Evolutionary conservation across 2,797 vertebrate species (phyloP).

Genomic region (Heterohyrax brucei): DNA sequence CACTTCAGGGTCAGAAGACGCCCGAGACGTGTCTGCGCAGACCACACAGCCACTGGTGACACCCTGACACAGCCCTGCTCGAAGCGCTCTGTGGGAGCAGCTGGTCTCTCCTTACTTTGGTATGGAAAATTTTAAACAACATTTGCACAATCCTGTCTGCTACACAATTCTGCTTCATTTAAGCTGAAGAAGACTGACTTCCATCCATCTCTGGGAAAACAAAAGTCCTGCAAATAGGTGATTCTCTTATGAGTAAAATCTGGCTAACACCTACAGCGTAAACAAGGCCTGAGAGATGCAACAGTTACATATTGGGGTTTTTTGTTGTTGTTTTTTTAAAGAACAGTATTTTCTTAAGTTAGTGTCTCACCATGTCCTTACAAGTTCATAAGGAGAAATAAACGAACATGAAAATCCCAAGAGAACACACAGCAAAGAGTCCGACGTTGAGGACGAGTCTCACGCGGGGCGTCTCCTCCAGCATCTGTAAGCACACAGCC

Average conservation of each 20-base stretch:
- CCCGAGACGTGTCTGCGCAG: constrained; percentile 72
- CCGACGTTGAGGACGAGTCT: constrained; percentile 95
- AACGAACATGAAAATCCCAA: constrained; percentile 98
- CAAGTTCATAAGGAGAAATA: constrained; percentile 97
- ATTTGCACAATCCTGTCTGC: constrained; percentile 81
- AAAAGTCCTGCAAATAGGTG: constrained; percentile 88
- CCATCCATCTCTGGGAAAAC: constrained; percentile 83
- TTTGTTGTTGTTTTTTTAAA: constrained; percentile 82
- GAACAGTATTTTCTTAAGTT: constrained; percentile 90
- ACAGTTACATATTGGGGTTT: constrained; percentile 79
- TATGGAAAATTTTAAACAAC: constrained; percentile 87
- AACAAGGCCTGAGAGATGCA: constrained; percentile 91
- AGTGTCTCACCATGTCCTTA: constrained; percentile 89
- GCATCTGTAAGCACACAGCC: constrained; percentile 93
- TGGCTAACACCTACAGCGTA: constrained; percentile 91
- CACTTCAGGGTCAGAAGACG: constrained; percentile 69
- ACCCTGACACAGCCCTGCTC: constrained; percentile 74
- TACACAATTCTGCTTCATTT: constrained; percentile 84
- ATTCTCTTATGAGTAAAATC: constrained; percentile 86
- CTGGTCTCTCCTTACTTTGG: constrained; percentile 90
- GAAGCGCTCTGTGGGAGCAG: constrained; percentile 77
- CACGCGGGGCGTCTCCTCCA: constrained; percentile 95
- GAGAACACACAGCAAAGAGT: constrained; percentile 94
- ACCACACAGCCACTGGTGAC: constrained; percentile 58
- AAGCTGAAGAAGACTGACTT: constrained; percentile 85